Base-by-base conservation (phyloP, 1,140 invertebrate species). In the Augochlora pura region DNA sequence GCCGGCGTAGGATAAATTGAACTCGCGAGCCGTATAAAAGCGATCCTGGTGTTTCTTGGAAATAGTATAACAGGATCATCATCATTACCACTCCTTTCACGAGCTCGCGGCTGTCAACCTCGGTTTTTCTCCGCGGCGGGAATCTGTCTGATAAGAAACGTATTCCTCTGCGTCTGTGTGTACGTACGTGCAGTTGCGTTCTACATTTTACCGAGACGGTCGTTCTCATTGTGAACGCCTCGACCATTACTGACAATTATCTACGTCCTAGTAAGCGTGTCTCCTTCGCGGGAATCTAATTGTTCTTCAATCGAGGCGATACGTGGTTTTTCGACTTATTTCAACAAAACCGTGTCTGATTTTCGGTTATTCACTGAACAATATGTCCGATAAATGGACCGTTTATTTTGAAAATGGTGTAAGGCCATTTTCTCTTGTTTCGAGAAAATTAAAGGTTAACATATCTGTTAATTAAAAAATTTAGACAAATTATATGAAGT, bases 81-180 rank as follows among this genome's bases (percentile, higher is more conserved):
- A 66, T 83, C 75, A 66, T 83, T 83, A 83, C 57, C 57, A n/a
- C 57, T 82, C 42, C 68, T 77, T 74, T 66, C 57, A 52, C 65
- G 54, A 65, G 73, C 68, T 65, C 46, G 27, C 42, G 18, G 25
- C 72, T 73, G 74, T 84, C 83, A 78, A 81, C 70, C 70, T 54
- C 65, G 42, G 72, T 75, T 76, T 59, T 60, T 76, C 64, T 4
- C 2, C n/a, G 7, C 16, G 1, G n/a, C 73, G 2, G 27, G 14
- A 18, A 57, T 54, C 27, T 18, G 25, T 23, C 5, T 21, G 72
- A 74, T 74, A 74, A 65, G 46, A 65, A 74, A 46, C 42, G 42
- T 46, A 46, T 46, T 46, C 12, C 42, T 46, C 12, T 16, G 72
- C 65, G 39, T 75, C 27, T 57, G 32, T 57, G 42, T 10, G n/a